Evolutionary conservation across 2,797 vertebrate species (phyloP), one percentile per base, ranked within the genome.

Genomic region (Gadopsis marmoratus): DNA sequence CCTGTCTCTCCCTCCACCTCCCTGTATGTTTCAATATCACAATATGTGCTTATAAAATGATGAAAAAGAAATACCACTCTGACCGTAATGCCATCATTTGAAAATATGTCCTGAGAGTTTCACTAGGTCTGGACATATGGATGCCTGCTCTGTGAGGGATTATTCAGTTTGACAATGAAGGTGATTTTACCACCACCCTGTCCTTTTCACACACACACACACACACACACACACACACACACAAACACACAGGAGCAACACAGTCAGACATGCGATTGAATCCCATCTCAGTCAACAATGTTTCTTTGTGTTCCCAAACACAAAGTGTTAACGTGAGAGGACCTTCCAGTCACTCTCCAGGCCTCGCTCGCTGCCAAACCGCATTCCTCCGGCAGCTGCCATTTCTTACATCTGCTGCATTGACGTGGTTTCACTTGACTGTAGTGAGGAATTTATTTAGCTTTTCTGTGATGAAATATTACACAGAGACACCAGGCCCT

Each of bases 351-450:
- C 88, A 82, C 84, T 85, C 85, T 84, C 79, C 62, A 74, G 77
- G 86, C 82, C 64, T 21, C 26, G 16, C 60, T 71, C 43, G 35
- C 87, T 90, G 94, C 94, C 94, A 95, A 94, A 91, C 93, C 94
- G 3, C 94, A 95, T 95, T 95, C 93, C 94, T 93, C 90, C 85
- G 43, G 89, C 94, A 92, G 92, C 92, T 95, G 94, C 92, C 92
- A 93, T 94, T 93, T 94, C 87, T 93, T 94, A 95, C 95, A 95
- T 96, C 94, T 95, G 95, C 90, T 91, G 89, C 90, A 88, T 87
- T 93, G 94, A 95, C 93, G 88, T 90, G 92, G 91, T 94, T 94
- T 93, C 92, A 89, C 94, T 93, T 87, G 77, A 87, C 92, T 92
- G 86, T 85, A 89, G 85, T 80, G 74, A 91, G 91, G 93, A 95